Base-by-base conservation (phyloP, 2,797 vertebrate genomes). In the Echeneis naucrates region DNA sequence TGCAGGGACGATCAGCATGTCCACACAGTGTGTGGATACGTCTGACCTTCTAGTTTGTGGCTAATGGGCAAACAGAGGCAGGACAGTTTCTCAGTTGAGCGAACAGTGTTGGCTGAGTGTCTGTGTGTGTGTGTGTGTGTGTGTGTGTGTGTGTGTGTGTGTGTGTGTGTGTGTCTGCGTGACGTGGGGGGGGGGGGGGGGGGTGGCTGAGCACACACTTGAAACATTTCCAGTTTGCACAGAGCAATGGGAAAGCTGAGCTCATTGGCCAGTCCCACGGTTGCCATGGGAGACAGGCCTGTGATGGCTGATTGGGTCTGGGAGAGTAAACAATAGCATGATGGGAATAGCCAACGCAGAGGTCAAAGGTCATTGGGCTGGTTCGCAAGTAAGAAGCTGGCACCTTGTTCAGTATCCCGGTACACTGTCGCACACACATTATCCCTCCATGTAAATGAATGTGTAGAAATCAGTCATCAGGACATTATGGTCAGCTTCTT, bases 321-420 rank as follows among this genome's bases (percentile, higher is more conserved):
- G 68, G 85, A 90, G 80, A 69, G 82, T 75, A 89, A 90, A 90
- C 84, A 89, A 76, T 71, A 44, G 69, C 37, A 86, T 38, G 78
- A 87, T 88, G 87, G 80, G 82, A 87, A 81, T 50, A 50, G 51
- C 58, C 67, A 70, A 59, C 9, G 48, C 8, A 24, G 32, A 73
- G 80, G 80, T 87, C 80, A 85, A 40, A 81, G 83, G 83, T 89
- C 84, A 84, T 48, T 54, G 11, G 56, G 50, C 64, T 82, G 76
- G 63, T 37, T 83, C 35, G 47, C 59, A 70, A 47, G 5, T 47
- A 57, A 45, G 53, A 80, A 80, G 40, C 26, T 58, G 48, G 58
- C 53, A 67, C 56, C 37, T 42, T 56, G 56, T 61, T 65, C n/a
- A 1, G 37, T 47, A 19, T 51, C 44, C 58, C 24, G 12, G 14